These are phyloP conservation scores for Isurus oxyrinchus DNA, from an alignment of 2,113 vertebrate genomes.

Conservation along the genomic window DNA sequence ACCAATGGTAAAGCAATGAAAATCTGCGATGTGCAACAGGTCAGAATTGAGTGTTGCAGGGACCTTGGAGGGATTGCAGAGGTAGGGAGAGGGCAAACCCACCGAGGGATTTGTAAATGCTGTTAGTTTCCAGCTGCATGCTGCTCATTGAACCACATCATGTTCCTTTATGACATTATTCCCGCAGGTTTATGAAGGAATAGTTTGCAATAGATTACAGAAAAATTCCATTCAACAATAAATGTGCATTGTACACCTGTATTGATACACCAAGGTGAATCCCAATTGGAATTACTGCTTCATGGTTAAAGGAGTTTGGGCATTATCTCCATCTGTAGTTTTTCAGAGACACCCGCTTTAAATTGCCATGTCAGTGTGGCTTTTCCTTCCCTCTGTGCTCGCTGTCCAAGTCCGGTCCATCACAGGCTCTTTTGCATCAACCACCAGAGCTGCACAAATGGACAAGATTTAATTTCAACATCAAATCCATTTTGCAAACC, in stretches of 20 bases:
- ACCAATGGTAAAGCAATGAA: background rate
- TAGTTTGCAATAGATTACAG: background rate
- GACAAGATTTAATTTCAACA: conserved; percentile 48
- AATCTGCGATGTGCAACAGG: background rate
- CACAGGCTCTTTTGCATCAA: background rate
- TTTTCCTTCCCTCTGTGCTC: background rate
- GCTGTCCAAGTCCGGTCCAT: background rate
- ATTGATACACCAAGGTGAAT: background rate
- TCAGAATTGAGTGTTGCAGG: background rate
- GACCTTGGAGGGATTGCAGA: background rate
- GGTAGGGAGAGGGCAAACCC: background rate
- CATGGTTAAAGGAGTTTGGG: background rate
- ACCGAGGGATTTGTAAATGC: background rate
- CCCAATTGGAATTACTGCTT: background rate
- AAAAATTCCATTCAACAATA: background rate
- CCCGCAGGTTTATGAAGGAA: background rate
- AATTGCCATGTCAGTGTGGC: background rate
- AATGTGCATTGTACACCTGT: background rate
- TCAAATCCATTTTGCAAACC: conserved; percentile 56
- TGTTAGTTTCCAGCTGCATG: background rate
- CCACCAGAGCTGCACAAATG: conserved; percentile 13
- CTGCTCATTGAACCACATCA: background rate
- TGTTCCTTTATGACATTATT: background rate
- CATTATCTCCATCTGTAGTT: background rate
- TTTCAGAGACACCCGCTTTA: background rate